phyloP scores from a whole-genome alignment of 2,113 vertebrate species.

The Atrichornis clamosus region DNA sequence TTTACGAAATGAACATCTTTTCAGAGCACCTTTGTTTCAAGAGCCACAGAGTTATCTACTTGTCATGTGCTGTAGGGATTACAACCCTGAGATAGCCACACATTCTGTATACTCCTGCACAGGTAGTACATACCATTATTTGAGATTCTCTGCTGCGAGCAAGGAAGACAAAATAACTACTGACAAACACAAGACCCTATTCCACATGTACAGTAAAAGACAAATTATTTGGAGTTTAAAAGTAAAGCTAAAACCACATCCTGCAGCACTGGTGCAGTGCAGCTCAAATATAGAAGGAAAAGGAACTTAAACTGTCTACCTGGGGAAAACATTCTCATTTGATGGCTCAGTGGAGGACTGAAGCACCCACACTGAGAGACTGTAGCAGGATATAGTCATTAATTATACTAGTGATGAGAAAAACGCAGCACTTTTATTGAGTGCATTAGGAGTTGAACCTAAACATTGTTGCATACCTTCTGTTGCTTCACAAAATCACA shows the following conservation, averaged over 20 bases:
- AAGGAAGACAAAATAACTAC: background rate
- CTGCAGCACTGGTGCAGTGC: background rate
- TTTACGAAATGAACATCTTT: background rate
- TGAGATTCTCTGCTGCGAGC: background rate
- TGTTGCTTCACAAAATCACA: background rate
- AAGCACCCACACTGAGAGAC: background rate
- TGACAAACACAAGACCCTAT: background rate
- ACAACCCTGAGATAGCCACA: background rate
- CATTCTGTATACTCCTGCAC: background rate
- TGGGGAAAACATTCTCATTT: background rate
- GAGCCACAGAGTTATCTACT: background rate
- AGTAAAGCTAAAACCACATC: background rate
- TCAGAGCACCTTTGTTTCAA: background rate
- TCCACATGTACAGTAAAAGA: background rate
- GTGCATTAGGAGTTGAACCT: background rate
- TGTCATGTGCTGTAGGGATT: background rate
- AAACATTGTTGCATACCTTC: background rate
- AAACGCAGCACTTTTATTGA: background rate
- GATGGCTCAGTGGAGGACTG: background rate
- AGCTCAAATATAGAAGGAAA: background rate
- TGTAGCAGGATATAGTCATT: background rate
- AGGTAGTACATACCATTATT: background rate
- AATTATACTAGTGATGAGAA: background rate
- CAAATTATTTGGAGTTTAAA: background rate
- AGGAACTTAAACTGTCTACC: background rate